Percentiles rank a stretch among this genome's conserved stretches.
Conservation (phyloP, 2,888 invertebrate species). For the Himalopsyche kuldschensis region DNA sequence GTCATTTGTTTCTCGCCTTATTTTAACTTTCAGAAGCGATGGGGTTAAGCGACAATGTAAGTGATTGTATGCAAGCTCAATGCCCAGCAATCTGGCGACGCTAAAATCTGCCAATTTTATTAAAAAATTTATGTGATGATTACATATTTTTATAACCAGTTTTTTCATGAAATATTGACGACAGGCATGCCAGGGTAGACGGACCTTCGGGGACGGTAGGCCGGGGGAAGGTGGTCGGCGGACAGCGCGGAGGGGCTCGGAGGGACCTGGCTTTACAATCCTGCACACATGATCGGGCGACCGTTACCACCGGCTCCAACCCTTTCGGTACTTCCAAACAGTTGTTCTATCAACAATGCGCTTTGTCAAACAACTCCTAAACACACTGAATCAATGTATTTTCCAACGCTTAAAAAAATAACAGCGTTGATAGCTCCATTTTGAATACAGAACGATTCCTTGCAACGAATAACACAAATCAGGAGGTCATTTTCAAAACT, state of each 20-base stretch:
- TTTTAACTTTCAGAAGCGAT: neutral
- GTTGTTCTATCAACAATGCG: neutral
- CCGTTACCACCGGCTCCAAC: neutral
- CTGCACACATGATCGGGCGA: neutral
- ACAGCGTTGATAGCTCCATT: too few relatives aligned
- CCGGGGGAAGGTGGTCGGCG: neutral
- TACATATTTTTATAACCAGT: constrained; percentile 36
- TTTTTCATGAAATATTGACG: constrained; percentile 32
- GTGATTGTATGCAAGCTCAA: neutral
- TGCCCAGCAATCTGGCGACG: neutral
- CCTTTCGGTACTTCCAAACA: neutral
- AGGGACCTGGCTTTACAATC: neutral
- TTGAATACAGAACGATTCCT: too few relatives aligned
- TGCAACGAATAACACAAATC: too few relatives aligned
- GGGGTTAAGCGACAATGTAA: neutral
- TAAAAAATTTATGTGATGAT: constrained; percentile 30
- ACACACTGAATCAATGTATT: too few relatives aligned
- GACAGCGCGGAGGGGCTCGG: neutral
- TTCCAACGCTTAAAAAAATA: too few relatives aligned
- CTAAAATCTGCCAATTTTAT: constrained; percentile 28
- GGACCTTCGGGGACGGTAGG: neutral
- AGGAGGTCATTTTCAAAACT: too few relatives aligned
- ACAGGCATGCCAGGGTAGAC: constrained; percentile 26
- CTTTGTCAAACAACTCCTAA: too few relatives aligned
- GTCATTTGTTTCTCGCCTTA: too few relatives aligned